These are phyloP conservation scores for Anguilla anguilla DNA, from an alignment of 2,797 vertebrate species.

Conservation along the genomic window DNA sequence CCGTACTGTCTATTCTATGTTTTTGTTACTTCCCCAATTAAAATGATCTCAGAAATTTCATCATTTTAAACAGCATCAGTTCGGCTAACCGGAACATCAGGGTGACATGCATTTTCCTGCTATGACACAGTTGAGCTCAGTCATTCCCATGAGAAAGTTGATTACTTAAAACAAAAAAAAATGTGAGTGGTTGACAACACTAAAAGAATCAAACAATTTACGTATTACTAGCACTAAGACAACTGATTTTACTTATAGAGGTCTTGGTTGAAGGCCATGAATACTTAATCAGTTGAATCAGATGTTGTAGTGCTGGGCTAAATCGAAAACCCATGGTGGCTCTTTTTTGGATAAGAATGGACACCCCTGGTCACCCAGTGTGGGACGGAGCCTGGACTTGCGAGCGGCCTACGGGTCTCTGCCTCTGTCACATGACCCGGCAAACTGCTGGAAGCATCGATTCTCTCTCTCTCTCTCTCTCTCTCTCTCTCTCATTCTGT, in stretches of 20 bases:
- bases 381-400: background rate
- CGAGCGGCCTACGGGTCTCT: background rate
- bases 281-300: background rate
- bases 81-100: background rate
- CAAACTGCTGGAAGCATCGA: background rate
- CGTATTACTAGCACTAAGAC: too few relatives aligned
- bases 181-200: background rate
- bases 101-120: background rate
- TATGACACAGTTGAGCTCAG: background rate
- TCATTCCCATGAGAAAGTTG: background rate
- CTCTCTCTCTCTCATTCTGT: background rate
- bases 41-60: background rate
- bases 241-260: too few relatives aligned
- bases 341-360: background rate
- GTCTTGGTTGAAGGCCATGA: too few relatives aligned
- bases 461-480: too few relatives aligned
- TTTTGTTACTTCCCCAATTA: background rate
- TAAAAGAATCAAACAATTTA: background rate
- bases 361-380: background rate
- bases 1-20: background rate
- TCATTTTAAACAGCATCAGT: background rate
- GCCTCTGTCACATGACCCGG: background rate
- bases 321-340: too few relatives aligned
- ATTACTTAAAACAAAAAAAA: background rate
- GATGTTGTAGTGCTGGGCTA: too few relatives aligned